phyloP scores from a whole-genome alignment of 2,888 invertebrate species.

The Helobdella robusta region DNA sequence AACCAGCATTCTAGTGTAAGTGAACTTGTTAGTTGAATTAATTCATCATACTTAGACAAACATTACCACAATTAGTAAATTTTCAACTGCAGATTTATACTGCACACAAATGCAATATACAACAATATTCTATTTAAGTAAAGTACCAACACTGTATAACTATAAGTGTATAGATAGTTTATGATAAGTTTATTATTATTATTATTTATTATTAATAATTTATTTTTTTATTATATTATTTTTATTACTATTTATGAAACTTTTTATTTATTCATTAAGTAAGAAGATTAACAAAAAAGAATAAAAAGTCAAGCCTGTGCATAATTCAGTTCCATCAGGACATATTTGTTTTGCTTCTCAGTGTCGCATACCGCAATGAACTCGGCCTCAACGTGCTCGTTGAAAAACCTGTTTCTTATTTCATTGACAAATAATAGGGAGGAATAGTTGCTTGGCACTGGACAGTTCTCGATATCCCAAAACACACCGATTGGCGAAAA shows the following conservation, averaged over 20 bases:
- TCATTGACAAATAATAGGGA: slow-evolving; percentile 65
- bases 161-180: no score
- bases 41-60: no score
- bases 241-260: neutral
- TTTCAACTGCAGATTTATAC: no score
- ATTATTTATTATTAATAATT: neutral
- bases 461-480: slow-evolving; percentile 87
- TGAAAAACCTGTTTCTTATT: slow-evolving; percentile 67
- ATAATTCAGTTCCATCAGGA: slow-evolving; percentile 63
- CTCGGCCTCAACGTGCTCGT: slow-evolving; percentile 69
- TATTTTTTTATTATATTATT: neutral
- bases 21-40: no score
- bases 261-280: neutral
- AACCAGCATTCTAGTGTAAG: no score
- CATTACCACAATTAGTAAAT: no score
- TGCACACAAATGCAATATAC: no score
- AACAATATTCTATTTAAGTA: no score
- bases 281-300: slow-evolving; percentile 1
- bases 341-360: slow-evolving; percentile 64
- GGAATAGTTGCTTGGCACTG: slow-evolving; percentile 65
- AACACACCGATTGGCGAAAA: slow-evolving; percentile 80
- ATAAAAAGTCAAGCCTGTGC: slow-evolving; percentile 40
- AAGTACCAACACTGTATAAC: no score
- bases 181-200: no score
- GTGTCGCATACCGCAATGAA: slow-evolving; percentile 84